Conservation (phyloP, 2,113 vertebrate species). For the Plecotus auritus region DNA sequence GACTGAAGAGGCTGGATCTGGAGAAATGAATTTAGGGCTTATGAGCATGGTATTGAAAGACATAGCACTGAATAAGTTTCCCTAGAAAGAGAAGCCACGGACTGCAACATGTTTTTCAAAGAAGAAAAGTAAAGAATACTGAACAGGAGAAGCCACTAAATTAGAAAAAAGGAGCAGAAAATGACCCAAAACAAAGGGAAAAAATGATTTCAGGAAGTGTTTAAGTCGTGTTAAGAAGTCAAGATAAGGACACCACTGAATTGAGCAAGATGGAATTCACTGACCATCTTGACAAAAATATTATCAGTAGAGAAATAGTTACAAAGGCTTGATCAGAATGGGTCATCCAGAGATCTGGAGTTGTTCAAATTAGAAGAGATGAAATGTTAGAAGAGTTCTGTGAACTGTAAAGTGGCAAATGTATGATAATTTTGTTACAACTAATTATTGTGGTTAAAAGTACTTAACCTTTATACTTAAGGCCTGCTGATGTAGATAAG, state of each 20-base stretch:
- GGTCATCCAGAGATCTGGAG: background rate
- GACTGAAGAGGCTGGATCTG: background rate
- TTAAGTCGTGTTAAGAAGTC: background rate
- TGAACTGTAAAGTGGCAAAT: background rate
- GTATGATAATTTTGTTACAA: background rate
- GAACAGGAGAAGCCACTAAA: background rate
- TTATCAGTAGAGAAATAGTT: background rate
- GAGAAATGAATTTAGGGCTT: background rate
- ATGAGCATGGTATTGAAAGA: background rate
- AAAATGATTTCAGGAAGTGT: background rate
- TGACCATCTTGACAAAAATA: background rate
- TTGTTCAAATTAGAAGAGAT: background rate
- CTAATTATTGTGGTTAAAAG: background rate
- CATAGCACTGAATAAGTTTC: background rate
- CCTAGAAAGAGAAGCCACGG: background rate
- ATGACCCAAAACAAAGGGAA: background rate
- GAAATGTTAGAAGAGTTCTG: background rate
- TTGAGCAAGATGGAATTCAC: background rate
- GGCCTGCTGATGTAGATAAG: background rate
- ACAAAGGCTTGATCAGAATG: background rate
- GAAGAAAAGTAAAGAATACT: background rate
- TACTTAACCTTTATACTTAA: conserved; percentile 1
- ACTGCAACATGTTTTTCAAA: background rate
- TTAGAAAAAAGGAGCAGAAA: background rate
- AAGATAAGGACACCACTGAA: background rate